Conservation (phyloP, 1,140 invertebrate genomes). For the Megalopta genalis region DNA sequence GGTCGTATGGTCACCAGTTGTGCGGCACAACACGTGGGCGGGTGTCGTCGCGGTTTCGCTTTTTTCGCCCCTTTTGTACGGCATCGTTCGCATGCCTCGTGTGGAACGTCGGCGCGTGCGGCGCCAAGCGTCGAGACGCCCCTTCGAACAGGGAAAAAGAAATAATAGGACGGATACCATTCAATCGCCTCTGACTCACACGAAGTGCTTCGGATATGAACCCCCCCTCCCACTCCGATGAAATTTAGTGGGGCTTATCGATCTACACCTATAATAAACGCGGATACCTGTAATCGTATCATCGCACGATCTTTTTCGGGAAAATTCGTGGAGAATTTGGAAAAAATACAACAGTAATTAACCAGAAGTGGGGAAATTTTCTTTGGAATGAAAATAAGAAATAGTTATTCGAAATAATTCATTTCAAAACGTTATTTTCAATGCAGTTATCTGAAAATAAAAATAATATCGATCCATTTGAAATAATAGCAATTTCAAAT, state of each 20-base stretch:
- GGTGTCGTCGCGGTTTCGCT: background rate
- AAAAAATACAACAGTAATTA: too few relatives aligned
- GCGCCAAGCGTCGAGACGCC: constrained; percentile 41
- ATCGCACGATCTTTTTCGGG: too few relatives aligned
- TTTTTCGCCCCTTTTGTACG: constrained; percentile 4
- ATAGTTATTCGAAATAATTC: too few relatives aligned
- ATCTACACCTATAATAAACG: background rate
- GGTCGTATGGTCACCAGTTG: background rate
- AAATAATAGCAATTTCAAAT: too few relatives aligned
- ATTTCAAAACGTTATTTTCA: too few relatives aligned
- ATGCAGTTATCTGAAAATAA: too few relatives aligned
- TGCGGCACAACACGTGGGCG: constrained; percentile 1
- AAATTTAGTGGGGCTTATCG: background rate
- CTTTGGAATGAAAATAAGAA: too few relatives aligned
- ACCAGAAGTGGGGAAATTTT: too few relatives aligned
- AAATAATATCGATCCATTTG: too few relatives aligned
- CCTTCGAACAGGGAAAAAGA: constrained; percentile 19
- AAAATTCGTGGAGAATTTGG: too few relatives aligned
- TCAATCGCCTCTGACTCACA: constrained; percentile 8
- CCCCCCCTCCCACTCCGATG: too few relatives aligned
- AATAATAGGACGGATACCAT: constrained; percentile 6
- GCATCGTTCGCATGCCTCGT: constrained; percentile 34
- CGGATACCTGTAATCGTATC: too few relatives aligned
- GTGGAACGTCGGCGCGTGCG: constrained; percentile 34
- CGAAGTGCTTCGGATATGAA: background rate